phyloP scores from a whole-genome alignment of 2,888 invertebrate genomes.

The Mylabris sibirica region DNA sequence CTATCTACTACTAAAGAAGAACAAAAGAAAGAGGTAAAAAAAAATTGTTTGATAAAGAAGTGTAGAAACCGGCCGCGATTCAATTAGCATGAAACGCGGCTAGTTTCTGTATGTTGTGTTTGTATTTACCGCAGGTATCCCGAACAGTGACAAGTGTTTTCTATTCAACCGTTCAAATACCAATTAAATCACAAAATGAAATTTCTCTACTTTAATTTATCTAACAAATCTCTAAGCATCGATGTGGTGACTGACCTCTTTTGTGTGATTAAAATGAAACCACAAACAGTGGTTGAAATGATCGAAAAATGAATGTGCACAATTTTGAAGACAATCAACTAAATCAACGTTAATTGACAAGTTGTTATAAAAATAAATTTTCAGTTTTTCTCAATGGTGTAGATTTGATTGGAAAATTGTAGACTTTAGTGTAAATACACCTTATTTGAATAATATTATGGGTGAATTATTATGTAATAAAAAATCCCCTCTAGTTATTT shows the following conservation, averaged over 20 bases:
- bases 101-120: conserved; percentile 10
- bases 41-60: conserved; percentile 4
- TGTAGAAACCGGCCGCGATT: conserved; percentile 38
- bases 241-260: neutral
- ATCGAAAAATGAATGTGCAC: neutral
- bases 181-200: conserved; percentile 31
- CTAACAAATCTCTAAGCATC: neutral
- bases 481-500: neutral
- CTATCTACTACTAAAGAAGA: neutral
- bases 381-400: neutral
- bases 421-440: neutral
- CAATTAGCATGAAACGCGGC: conserved; percentile 40
- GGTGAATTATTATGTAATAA: neutral
- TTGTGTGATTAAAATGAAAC: too few species aligned
- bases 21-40: neutral
- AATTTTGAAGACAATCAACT: neutral
- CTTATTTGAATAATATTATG: neutral
- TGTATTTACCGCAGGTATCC: conserved; percentile 31
- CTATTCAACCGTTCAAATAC: conserved; percentile 39
- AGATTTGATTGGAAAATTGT: neutral
- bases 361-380: neutral
- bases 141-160: conserved; percentile 40
- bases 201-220: conserved; percentile 2
- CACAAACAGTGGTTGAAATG: neutral
- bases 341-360: neutral